phyloP scores from a whole-genome alignment of 2,113 vertebrate species.

The human (Homo sapiens) region GRCh38 chr19:42070501-42071000 shows the following conservation, averaged over 20 bases:
- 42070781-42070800: background rate
- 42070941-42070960: background rate
- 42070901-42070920: background rate
- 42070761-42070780: background rate
- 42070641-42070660: background rate
- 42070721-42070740: background rate
- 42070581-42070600: conserved; percentile 7
- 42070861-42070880: background rate
- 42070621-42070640: background rate
- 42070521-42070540: conserved; percentile 8
- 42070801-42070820: background rate
- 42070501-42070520: background rate
- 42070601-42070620: conserved; percentile 24
- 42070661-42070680: background rate
- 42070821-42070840: background rate
- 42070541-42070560: conserved; percentile 48
- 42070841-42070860: background rate
- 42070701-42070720: background rate
- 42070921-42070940: conserved; percentile 7
- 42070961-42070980: background rate
- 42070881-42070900: background rate
- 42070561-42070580: background rate
- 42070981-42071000: background rate
- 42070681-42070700: background rate
- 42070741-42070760: background rate